phyloP scores from a whole-genome alignment of 30 jellyfish, hydroid and myxozoan species.

The Aurelia aurita complex sp. Pacific region DNA sequence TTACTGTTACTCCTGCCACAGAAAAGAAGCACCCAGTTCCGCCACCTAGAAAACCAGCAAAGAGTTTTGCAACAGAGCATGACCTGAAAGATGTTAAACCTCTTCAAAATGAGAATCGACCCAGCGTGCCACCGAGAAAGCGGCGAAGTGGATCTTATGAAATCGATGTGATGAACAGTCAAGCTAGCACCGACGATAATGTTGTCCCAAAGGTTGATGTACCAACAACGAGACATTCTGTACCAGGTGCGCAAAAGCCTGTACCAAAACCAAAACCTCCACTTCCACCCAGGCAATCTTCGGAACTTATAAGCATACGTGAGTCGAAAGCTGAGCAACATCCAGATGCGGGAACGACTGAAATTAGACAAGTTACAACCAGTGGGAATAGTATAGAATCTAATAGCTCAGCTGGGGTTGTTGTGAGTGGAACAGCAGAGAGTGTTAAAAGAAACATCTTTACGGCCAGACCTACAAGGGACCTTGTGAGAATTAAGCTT shows the following conservation, averaged over 20 bases:
- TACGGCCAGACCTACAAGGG: constrained; percentile 26
- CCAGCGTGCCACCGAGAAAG: constrained; percentile 32
- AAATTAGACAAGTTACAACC: neutral
- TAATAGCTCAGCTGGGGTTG: neutral
- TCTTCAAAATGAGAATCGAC: neutral
- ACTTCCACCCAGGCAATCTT: constrained; percentile 59
- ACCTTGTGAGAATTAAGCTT: constrained; percentile 56
- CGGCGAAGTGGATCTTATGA: neutral
- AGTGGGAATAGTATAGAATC: neutral
- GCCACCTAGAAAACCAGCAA: constrained; percentile 2
- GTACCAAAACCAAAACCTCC: constrained; percentile 53
- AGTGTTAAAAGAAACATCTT: neutral
- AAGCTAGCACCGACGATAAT: neutral
- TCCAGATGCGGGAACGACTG: neutral
- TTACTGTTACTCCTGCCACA: neutral
- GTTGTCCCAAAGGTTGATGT: neutral
- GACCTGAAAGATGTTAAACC: neutral
- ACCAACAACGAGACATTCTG: neutral
- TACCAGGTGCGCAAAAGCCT: constrained; percentile 38
- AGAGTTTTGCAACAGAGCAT: neutral
- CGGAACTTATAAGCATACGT: neutral
- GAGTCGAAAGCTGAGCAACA: neutral
- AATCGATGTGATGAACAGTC: neutral
- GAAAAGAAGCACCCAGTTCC: constrained; percentile 7
- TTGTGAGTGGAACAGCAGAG: neutral